Evolutionary conservation across 2,888 invertebrate species (phyloP).

Genomic region (Mimas tiliae): DNA sequence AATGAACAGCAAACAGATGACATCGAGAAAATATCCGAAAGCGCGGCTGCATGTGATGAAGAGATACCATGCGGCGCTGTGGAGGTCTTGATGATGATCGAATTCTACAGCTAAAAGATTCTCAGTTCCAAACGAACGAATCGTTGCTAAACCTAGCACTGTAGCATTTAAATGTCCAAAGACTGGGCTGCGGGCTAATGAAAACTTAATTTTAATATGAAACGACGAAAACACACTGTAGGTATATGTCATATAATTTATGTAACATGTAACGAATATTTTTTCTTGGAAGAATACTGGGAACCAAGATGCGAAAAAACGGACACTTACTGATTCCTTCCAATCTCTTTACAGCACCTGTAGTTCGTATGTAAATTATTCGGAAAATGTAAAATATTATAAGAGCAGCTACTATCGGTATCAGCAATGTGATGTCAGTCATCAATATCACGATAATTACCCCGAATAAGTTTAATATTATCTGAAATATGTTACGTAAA

Average conservation of each 20-base stretch:
- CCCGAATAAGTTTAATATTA: constrained; percentile 90
- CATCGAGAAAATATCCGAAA: constrained; percentile 87
- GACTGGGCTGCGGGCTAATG: constrained; percentile 91
- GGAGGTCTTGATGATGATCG: constrained; percentile 85
- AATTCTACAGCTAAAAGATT: constrained; percentile 85
- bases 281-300: neutral
- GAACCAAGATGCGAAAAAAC: neutral
- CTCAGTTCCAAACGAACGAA: constrained; percentile 90
- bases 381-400: constrained; percentile 86
- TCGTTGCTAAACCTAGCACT: constrained; percentile 91
- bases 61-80: constrained; percentile 88
- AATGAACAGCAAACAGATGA: constrained; percentile 87
- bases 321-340: constrained; percentile 86
- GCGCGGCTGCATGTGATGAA: constrained; percentile 87
- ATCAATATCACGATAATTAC: constrained; percentile 90
- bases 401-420: constrained; percentile 83
- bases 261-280: too few species aligned
- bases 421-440: constrained; percentile 78
- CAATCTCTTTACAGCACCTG: constrained; percentile 88
- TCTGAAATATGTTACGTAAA: constrained; percentile 74
- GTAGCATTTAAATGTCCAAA: constrained; percentile 93
- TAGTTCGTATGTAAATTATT: constrained; percentile 87
- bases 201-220: neutral
- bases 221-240: neutral
- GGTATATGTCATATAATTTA: neutral